Evolutionary conservation across 1,140 invertebrate genomes (phyloP).

Genomic region (Formica exsecta): DNA sequence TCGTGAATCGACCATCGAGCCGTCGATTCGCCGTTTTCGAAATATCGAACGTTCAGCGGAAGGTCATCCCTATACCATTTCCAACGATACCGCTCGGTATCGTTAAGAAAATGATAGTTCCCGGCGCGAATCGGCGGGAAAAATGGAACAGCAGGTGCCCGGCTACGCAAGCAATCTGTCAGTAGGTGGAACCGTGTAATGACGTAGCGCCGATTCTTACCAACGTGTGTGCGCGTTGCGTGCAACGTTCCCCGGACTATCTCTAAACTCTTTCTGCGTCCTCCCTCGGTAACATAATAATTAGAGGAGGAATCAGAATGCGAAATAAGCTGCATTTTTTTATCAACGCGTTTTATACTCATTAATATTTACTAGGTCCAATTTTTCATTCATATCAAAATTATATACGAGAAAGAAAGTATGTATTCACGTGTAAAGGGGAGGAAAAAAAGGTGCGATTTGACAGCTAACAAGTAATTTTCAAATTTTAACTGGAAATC

Average conservation of each 20-base stretch:
- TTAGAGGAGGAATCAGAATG: neutral
- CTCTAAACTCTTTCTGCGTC: neutral
- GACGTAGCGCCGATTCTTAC: conserved; percentile 41
- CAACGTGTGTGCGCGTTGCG: neutral
- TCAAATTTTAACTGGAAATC: neutral
- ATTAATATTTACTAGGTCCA: conserved; percentile 33
- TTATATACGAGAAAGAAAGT: conserved; percentile 22
- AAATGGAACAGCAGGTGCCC: conserved; percentile 70
- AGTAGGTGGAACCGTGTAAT: conserved; percentile 56
- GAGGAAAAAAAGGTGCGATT: neutral
- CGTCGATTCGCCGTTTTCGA: conserved; percentile 12
- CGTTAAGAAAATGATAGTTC: conserved; percentile 67
- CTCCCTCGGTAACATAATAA: conserved; percentile 5
- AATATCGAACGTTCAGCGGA: conserved; percentile 18
- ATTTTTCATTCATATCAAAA: conserved; percentile 40
- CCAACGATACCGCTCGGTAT: conserved; percentile 49
- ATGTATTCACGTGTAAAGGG: too few species aligned
- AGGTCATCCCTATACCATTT: neutral
- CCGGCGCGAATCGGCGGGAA: conserved; percentile 59
- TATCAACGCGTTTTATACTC: conserved; percentile 36
- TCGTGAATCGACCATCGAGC: conserved; percentile 4
- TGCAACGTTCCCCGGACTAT: conserved; percentile 22
- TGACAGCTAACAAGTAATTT: neutral
- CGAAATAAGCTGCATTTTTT: conserved; percentile 15
- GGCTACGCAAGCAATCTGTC: conserved; percentile 59